Percentiles rank a stretch among this genome's conserved stretches.
These are phyloP conservation scores for Laticauda laticaudata DNA, from an alignment of 2,113 vertebrate genomes.

Conservation along the genomic window DNA sequence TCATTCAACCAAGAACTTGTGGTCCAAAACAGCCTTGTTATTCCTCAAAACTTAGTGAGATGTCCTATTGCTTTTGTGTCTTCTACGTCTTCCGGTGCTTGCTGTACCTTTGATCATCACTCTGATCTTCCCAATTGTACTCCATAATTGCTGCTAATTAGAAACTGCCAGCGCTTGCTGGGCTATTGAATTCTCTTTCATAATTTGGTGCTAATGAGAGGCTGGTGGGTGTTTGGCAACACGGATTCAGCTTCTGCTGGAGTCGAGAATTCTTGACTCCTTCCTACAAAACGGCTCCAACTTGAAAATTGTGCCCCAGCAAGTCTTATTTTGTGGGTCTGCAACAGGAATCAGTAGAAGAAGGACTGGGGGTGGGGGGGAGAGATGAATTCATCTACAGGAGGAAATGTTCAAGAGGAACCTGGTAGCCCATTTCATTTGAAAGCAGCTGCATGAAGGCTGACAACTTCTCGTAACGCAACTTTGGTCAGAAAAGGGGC, in stretches of 20 bases:
- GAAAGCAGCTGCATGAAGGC: neutral
- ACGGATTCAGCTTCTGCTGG: neutral
- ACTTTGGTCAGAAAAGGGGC: neutral
- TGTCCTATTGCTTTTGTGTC: neutral
- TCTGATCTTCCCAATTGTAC: neutral
- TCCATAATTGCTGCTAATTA: constrained; percentile 44
- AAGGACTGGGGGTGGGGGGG: neutral
- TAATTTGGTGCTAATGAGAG: constrained; percentile 8
- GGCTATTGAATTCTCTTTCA: neutral
- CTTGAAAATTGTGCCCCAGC: neutral
- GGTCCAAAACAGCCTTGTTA: neutral
- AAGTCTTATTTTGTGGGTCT: neutral
- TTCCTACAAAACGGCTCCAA: neutral
- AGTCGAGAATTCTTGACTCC: neutral
- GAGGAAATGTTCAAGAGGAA: neutral
- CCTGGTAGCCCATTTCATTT: neutral
- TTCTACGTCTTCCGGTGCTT: neutral
- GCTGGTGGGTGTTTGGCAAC: constrained; percentile 34
- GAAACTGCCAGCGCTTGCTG: neutral
- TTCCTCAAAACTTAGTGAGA: neutral
- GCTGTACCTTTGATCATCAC: too few relatives aligned
- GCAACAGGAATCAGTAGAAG: neutral
- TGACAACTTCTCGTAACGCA: neutral
- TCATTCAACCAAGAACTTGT: neutral
- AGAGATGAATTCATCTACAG: neutral